These are phyloP conservation scores for Phenganax stokvisi DNA, from an alignment of 92 coral and sea anemone genomes.

Conservation along the genomic window DNA sequence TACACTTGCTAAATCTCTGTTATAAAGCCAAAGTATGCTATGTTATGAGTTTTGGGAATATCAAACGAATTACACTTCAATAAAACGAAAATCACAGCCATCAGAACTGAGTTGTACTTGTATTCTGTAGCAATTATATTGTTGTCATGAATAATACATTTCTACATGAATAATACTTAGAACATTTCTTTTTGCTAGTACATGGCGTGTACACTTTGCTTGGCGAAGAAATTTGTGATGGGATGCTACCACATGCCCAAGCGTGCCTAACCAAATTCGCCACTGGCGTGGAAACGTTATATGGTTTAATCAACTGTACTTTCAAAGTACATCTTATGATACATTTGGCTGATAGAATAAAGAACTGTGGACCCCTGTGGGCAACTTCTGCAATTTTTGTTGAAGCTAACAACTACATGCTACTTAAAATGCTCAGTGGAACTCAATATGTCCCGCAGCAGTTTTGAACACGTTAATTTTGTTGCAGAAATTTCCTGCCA, in stretches of 20 bases:
- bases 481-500: background rate
- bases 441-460: constrained; percentile 16
- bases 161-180: constrained; percentile 2
- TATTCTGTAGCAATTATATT: background rate
- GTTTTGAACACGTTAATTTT: constrained; percentile 16
- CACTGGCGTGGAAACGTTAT: background rate
- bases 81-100: no score
- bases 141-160: constrained; percentile 20
- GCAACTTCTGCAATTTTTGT: background rate
- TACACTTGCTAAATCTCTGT: no score
- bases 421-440: background rate
- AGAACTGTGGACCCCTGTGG: constrained; percentile 15
- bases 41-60: no score
- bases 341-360: constrained; percentile 17
- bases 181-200: constrained; percentile 26
- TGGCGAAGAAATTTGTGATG: background rate
- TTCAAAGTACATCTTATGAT: constrained; percentile 21
- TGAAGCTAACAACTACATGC: constrained; percentile 1
- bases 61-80: no score
- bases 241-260: background rate
- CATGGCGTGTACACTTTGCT: constrained; percentile 35
- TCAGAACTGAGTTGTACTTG: no score
- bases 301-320: constrained; percentile 4
- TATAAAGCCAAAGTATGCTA: no score
- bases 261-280: constrained; percentile 4